Conservation (phyloP, 1,140 invertebrate genomes). For the Drosophila bipectinata region DNA sequence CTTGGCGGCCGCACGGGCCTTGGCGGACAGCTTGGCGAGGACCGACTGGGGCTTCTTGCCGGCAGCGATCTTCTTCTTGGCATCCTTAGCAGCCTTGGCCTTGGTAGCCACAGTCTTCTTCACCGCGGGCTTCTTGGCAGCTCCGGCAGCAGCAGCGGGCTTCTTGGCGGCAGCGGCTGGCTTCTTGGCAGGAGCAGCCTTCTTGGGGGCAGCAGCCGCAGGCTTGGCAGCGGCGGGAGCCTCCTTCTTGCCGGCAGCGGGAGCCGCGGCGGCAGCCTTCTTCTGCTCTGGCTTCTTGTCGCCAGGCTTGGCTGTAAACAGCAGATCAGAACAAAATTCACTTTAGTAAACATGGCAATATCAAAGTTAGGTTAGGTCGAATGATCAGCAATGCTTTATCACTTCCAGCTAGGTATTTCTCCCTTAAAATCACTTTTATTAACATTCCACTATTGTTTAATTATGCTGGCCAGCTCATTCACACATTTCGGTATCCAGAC, state of each 20-base stretch:
- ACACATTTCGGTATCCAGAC: slow-evolving; percentile 27
- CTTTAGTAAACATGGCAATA: slow-evolving; percentile 55
- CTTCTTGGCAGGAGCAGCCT: slow-evolving; percentile 82
- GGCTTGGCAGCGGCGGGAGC: slow-evolving; percentile 85
- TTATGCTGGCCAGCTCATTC: slow-evolving; percentile 2
- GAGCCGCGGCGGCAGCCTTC: slow-evolving; percentile 74
- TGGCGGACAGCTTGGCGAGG: slow-evolving; percentile 83
- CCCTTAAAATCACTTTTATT: background rate
- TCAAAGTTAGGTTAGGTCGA: slow-evolving; percentile 9
- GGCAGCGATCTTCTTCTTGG: slow-evolving; percentile 86
- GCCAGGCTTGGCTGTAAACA: slow-evolving; percentile 77
- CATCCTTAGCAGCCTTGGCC: slow-evolving; percentile 86
- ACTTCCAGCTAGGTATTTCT: background rate
- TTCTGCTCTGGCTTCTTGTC: slow-evolving; percentile 83
- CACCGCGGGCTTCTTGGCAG: slow-evolving; percentile 66
- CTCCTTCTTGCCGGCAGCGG: slow-evolving; percentile 84
- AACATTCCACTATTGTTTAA: background rate
- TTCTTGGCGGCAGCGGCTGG: slow-evolving; percentile 81
- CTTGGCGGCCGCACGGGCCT: slow-evolving; percentile 79
- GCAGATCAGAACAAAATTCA: slow-evolving; percentile 13
- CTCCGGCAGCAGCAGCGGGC: slow-evolving; percentile 50
- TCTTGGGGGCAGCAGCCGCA: slow-evolving; percentile 84
- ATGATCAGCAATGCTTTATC: background rate
- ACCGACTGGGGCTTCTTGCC: slow-evolving; percentile 83
- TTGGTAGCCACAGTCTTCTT: slow-evolving; percentile 78